A percentile compares a stretch with the other conserved stretches of the same genome.
Evolutionary conservation across 2,113 vertebrate species (phyloP).

Genomic region (Plectropomus leopardus): DNA sequence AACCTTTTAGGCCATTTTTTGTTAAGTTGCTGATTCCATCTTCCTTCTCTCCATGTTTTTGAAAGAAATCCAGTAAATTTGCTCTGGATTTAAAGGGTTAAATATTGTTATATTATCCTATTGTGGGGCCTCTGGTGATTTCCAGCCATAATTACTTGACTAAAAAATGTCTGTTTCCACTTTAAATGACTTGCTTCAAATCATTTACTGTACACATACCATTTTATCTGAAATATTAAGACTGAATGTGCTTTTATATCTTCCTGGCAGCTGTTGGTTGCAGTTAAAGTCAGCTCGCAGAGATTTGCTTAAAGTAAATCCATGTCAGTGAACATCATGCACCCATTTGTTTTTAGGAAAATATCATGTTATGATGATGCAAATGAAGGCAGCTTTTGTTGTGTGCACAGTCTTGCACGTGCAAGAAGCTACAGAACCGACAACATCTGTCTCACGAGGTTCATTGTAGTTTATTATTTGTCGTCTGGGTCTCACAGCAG

Average conservation of each 20-base stretch:
- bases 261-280: slow-evolving; percentile 32
- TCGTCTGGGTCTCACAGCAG: background rate
- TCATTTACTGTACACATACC: background rate
- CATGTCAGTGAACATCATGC: slow-evolving; percentile 14
- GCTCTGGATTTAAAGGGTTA: no score
- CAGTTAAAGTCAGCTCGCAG: background rate
- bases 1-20: no score
- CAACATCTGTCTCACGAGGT: background rate
- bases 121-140: no score
- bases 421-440: background rate
- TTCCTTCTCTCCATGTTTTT: no score
- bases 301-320: background rate
- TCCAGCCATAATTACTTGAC: no score
- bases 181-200: background rate
- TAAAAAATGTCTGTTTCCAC: no score
- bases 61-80: no score
- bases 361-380: slow-evolving; percentile 1
- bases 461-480: background rate
- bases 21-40: no score
- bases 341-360: background rate
- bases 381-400: slow-evolving; percentile 4
- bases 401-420: background rate
- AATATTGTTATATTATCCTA: no score
- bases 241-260: slow-evolving; percentile 34
- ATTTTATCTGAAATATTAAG: background rate